phyloP scores from a whole-genome alignment of 2,113 vertebrate genomes.

The Nibea albiflora region DNA sequence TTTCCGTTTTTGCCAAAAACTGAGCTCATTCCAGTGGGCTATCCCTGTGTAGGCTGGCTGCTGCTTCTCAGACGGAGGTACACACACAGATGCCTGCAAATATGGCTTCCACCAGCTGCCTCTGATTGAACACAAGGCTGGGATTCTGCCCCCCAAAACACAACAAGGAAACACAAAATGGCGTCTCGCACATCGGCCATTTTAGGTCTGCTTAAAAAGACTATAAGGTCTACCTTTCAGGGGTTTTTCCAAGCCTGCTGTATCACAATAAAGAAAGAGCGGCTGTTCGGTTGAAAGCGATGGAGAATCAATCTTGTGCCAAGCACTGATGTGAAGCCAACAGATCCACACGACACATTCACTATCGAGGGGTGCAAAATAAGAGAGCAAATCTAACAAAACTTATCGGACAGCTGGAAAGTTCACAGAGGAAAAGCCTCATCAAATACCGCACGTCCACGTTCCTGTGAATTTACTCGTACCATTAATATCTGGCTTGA shows the following conservation, averaged over 20 bases:
- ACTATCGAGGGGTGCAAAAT: conserved; percentile 14
- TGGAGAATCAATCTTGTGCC: conserved; percentile 54
- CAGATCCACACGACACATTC: conserved; percentile 27
- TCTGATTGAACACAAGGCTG: conserved; percentile 79
- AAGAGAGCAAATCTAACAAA: conserved; percentile 20
- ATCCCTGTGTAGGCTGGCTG: conserved; percentile 79
- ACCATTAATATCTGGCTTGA: neutral
- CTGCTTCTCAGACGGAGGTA: conserved; percentile 77
- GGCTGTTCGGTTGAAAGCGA: conserved; percentile 31
- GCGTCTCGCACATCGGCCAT: conserved; percentile 82
- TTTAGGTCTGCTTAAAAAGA: conserved; percentile 75
- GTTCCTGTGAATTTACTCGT: neutral
- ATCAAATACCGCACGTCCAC: neutral
- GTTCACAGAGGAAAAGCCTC: conserved; percentile 14
- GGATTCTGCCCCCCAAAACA: conserved; percentile 80
- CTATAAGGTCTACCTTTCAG: conserved; percentile 51
- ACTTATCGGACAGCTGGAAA: conserved; percentile 39
- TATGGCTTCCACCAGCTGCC: conserved; percentile 82
- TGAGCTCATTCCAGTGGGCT: conserved; percentile 80
- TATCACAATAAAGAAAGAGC: conserved; percentile 41
- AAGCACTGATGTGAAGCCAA: conserved; percentile 49
- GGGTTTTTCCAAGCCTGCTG: neutral
- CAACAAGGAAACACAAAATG: conserved; percentile 85
- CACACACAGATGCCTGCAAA: conserved; percentile 81
- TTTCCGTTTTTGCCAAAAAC: conserved; percentile 82